These are phyloP conservation scores for Cenopis cana DNA, from an alignment of 2,888 invertebrate genomes.

Conservation along the genomic window DNA sequence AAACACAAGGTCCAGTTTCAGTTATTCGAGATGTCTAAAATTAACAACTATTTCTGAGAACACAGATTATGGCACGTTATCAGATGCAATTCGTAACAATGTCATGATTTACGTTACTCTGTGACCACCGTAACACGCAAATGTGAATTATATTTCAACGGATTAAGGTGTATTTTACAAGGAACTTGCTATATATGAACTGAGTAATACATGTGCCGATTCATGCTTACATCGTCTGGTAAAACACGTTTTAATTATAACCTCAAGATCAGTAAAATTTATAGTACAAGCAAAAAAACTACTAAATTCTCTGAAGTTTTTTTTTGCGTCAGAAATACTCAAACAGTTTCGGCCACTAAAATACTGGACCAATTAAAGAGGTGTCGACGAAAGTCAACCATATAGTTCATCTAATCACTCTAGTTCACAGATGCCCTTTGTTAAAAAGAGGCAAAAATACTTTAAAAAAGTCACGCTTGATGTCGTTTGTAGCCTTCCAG, in stretches of 20 bases:
- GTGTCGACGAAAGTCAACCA: too few species aligned
- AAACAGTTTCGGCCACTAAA: too few species aligned
- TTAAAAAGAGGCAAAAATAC: too few species aligned
- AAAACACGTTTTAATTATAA: not conserved
- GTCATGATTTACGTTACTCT: conserved; percentile 39
- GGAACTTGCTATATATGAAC: conserved; percentile 12
- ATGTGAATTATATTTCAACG: conserved; percentile 8
- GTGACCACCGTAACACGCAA: conserved; percentile 22
- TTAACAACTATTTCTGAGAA: conserved; percentile 61
- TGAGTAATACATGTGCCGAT: not conserved
- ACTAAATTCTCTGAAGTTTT: too few species aligned
- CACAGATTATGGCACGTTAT: conserved; percentile 80
- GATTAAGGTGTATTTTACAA: conserved; percentile 17
- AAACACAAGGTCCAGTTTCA: conserved; percentile 26
- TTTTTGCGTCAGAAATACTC: too few species aligned
- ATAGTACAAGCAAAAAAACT: too few species aligned
- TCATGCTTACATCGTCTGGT: not conserved
- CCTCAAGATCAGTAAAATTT: not conserved
- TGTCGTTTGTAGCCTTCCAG: too few species aligned
- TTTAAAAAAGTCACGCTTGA: too few species aligned
- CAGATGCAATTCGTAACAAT: conserved; percentile 64
- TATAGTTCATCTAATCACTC: too few species aligned
- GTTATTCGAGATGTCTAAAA: conserved; percentile 68
- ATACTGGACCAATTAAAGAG: too few species aligned
- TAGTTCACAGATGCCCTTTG: too few species aligned